phyloP scores from a whole-genome alignment of 2,113 vertebrate species.

The Apodemus speciosus region DNA sequence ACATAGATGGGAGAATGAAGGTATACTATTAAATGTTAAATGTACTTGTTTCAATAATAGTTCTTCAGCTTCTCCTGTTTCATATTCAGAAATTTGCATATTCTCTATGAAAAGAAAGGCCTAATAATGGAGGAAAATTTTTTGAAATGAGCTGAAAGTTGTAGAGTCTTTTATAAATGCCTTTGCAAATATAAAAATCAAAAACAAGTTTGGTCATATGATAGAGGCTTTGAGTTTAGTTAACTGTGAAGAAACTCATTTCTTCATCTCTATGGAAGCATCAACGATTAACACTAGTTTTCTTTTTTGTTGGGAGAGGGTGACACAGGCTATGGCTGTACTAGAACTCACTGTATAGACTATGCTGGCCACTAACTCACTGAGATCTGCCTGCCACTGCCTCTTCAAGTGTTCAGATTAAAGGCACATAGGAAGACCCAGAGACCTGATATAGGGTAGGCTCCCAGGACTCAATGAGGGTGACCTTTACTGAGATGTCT shows the following conservation, averaged over 20 bases:
- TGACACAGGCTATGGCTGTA: not conserved
- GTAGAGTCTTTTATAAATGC: not conserved
- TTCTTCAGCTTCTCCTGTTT: not conserved
- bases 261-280: not conserved
- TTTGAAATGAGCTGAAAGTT: not conserved
- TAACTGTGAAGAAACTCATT: not conserved
- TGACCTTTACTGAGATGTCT: too few species aligned
- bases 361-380: not conserved
- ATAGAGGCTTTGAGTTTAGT: not conserved
- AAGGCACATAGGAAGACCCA: too few species aligned
- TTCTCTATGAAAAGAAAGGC: constrained; percentile 19
- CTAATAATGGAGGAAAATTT: not conserved
- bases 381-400: not conserved
- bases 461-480: too few species aligned
- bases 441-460: too few species aligned
- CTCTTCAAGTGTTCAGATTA: not conserved
- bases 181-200: constrained; percentile 13
- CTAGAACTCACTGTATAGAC: not conserved
- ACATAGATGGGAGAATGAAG: not conserved
- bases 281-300: not conserved
- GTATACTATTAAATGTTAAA: not conserved
- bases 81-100: not conserved
- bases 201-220: not conserved
- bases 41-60: not conserved
- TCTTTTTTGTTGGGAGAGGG: not conserved